Percentiles rank a stretch among this genome's conserved stretches.
Conservation (phyloP, 2,113 vertebrate species). For the Microcebus murinus region DNA sequence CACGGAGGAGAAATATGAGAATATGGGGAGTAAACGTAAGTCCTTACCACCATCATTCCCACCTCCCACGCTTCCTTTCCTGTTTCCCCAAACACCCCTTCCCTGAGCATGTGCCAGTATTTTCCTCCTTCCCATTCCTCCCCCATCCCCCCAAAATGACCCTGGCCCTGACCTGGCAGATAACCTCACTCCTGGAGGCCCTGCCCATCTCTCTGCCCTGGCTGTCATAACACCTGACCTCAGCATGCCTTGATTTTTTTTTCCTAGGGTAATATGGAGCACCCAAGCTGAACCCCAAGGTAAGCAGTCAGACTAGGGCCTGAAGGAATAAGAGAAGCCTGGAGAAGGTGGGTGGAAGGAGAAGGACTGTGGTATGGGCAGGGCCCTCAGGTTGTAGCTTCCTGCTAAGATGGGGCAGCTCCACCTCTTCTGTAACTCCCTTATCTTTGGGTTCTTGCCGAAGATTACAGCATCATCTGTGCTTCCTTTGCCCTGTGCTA, state of each 20-base stretch:
- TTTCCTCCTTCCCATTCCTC: background rate
- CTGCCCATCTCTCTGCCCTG: background rate
- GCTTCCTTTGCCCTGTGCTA: slow-evolving; percentile 15
- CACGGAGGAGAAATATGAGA: slow-evolving; percentile 25
- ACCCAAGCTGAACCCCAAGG: background rate
- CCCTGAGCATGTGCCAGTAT: background rate
- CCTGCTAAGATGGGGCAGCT: background rate
- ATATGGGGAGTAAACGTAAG: background rate
- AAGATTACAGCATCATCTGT: slow-evolving; percentile 26
- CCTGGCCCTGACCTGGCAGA: background rate
- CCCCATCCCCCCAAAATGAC: background rate
- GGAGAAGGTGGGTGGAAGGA: background rate
- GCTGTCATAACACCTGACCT: background rate
- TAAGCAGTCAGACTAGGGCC: background rate
- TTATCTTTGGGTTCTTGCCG: background rate
- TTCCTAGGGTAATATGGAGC: background rate
- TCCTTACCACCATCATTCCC: background rate
- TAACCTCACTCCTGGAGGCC: background rate
- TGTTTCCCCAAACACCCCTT: background rate
- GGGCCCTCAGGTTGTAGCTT: background rate
- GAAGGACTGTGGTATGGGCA: accelerated
- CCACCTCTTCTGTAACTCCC: background rate
- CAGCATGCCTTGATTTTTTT: background rate
- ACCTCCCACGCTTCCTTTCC: background rate
- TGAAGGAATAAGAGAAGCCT: background rate